Evolutionary conservation across 1,140 invertebrate genomes (phyloP).

Genomic region (Bombus terrestris): DNA sequence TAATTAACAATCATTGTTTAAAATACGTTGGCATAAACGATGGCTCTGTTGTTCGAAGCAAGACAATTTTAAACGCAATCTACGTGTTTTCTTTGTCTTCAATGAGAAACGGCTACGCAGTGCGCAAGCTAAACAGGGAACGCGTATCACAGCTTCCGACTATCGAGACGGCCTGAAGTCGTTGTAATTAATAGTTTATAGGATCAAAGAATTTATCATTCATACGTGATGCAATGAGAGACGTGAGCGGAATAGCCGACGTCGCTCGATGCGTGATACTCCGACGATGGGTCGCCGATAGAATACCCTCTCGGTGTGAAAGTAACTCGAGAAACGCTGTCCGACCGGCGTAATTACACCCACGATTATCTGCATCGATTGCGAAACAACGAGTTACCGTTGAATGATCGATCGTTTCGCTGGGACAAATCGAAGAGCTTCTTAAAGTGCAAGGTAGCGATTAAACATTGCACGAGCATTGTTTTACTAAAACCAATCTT

Average conservation of each 20-base stretch:
- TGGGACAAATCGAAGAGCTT: constrained; percentile 22
- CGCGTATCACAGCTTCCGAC: neutral
- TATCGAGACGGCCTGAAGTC: neutral
- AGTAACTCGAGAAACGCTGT: constrained; percentile 26
- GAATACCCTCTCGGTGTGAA: constrained; percentile 26
- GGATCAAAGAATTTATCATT: constrained; percentile 40
- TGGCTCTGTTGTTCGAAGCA: neutral
- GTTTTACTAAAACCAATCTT: neutral
- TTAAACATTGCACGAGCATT: constrained; percentile 9
- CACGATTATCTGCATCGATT: constrained; percentile 29
- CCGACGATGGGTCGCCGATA: constrained; percentile 15
- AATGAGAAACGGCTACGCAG: neutral
- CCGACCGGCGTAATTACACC: constrained; percentile 35
- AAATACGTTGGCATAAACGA: neutral
- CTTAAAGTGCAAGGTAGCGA: constrained; percentile 24
- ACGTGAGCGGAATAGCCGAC: constrained; percentile 19
- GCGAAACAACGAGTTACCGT: constrained; percentile 30
- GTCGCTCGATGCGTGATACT: constrained; percentile 1
- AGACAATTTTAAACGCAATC: neutral
- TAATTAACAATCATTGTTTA: neutral
- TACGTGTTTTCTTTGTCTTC: neutral
- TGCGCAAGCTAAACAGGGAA: neutral
- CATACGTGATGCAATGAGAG: neutral
- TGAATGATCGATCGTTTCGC: constrained; percentile 26
- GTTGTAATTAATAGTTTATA: constrained; percentile 40